Base-by-base conservation (phyloP, 2,797 vertebrate species). In the Peromyscus melanophrys region DNA sequence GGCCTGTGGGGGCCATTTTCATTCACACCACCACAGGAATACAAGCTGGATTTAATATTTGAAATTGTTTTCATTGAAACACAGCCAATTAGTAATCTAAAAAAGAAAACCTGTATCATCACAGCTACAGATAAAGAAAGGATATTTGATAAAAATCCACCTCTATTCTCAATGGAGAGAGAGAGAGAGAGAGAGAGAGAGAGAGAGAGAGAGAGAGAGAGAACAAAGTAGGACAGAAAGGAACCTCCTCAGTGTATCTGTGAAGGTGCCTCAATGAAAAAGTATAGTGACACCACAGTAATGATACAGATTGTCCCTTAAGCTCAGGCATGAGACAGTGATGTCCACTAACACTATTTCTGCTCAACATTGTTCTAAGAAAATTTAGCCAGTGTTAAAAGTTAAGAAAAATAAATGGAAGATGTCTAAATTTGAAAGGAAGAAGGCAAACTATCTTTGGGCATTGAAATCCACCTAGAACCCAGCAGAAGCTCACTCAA, bases 381-480 rank as follows among this genome's bases (percentile, higher is more conserved):
- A 29, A 86, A 65, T 92, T 52, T 90, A 82, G 37, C 27, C 43
- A 82, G 73, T 81, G 40, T 55, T 69, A 83, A 37, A 63, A 82
- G 31, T 59, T 29, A 95, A 96, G 65, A 75, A 84, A 84, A 91
- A 82, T 61, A 93, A 89, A 92, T 43, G 6, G 87, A 67, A 89
- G 25, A 0, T 46, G 76, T 46, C 29, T 12, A 31, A 31, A 46
- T 81, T 67, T 27, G 76, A 78, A 78, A 78, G 14, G 76, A 78
- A 78, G 29, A 78, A 77, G 27, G 29, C 27, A 77, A 49, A 80
- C 13, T 27, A 43, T 92, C 43, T 46, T 96, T 84, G 67, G 3
- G 34, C 17, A 49, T 86, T 90, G 94, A 96, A 94, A 92, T 65
- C 4, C 17, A 92, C 13, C 43, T 2, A 19, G 13, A 93, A 75